phyloP scores from a whole-genome alignment of 2,888 invertebrate genomes.

The Nomada hirtipes region DNA sequence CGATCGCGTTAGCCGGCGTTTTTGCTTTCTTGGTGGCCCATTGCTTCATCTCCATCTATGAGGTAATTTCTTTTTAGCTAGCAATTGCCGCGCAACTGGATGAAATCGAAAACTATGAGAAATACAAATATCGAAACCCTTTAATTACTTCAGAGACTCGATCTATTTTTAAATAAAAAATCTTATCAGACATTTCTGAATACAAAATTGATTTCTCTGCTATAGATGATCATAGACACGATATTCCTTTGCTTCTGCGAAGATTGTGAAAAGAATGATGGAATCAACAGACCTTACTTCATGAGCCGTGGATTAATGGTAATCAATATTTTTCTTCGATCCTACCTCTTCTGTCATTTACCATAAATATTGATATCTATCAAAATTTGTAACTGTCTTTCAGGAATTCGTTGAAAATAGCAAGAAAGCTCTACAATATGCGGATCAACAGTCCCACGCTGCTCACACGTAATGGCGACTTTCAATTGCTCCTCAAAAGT shows the following conservation, averaged over 20 bases:
- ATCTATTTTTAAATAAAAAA: background rate
- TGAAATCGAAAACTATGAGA: background rate
- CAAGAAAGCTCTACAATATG: conserved; percentile 84
- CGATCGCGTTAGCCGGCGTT: conserved; percentile 87
- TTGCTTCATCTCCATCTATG: conserved; percentile 90
- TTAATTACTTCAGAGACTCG: background rate
- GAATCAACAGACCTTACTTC: conserved; percentile 87
- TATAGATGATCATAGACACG: conserved; percentile 89
- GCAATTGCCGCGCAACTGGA: background rate
- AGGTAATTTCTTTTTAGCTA: conserved; percentile 84
- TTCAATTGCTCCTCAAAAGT: background rate
- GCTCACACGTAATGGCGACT: background rate
- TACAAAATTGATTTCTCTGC: conserved; percentile 52
- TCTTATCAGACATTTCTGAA: background rate
- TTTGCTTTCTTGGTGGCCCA: conserved; percentile 90
- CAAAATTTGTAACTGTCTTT: conserved; percentile 4
- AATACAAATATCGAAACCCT: background rate
- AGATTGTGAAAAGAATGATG: conserved; percentile 88
- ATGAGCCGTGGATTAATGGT: conserved; percentile 89
- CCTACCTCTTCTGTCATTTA: background rate
- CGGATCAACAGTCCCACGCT: conserved; percentile 51
- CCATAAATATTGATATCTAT: background rate
- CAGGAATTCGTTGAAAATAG: conserved; percentile 88
- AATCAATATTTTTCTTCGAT: conserved; percentile 62
- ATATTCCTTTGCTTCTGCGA: conserved; percentile 90